Evolutionary conservation across 2,888 invertebrate genomes (phyloP).

Genomic region (Dryobota labecula): DNA sequence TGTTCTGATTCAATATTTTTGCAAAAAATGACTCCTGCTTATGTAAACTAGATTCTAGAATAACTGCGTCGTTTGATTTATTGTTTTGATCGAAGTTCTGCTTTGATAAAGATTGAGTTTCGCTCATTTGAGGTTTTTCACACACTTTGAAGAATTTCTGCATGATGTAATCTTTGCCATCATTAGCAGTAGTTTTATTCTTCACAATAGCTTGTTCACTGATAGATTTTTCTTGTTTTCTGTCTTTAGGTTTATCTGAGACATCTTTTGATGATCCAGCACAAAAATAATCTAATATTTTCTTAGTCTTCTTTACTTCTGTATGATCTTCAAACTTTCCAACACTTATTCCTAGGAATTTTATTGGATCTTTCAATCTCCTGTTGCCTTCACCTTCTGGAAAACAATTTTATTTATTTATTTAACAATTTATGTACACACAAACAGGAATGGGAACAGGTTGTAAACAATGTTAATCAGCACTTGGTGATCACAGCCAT

Average conservation of each 20-base stretch:
- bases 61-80: constrained; percentile 30
- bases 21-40: constrained; percentile 88
- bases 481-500: not conserved
- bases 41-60: constrained; percentile 75
- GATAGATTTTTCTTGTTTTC: constrained; percentile 35
- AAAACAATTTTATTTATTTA: constrained; percentile 63
- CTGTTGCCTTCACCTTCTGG: constrained; percentile 81
- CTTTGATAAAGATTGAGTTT: constrained; percentile 3
- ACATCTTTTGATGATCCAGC: constrained; percentile 78
- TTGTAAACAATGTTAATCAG: not conserved
- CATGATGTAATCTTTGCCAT: constrained; percentile 79
- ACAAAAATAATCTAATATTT: constrained; percentile 91
- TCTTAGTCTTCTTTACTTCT: constrained; percentile 88
- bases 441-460: too few relatives aligned
- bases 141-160: constrained; percentile 75
- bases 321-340: constrained; percentile 93
- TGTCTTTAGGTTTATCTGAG: constrained; percentile 57
- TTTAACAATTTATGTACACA: too few relatives aligned
- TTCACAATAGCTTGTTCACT: constrained; percentile 27
- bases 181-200: constrained; percentile 47
- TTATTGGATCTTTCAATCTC: constrained; percentile 90
- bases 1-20: constrained; percentile 76
- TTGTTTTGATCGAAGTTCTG: constrained; percentile 6
- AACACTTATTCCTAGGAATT: constrained; percentile 94
- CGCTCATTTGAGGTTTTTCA: constrained; percentile 43